phyloP scores from a whole-genome alignment of 2,888 invertebrate genomes.

The Luffia ferchaultella region DNA sequence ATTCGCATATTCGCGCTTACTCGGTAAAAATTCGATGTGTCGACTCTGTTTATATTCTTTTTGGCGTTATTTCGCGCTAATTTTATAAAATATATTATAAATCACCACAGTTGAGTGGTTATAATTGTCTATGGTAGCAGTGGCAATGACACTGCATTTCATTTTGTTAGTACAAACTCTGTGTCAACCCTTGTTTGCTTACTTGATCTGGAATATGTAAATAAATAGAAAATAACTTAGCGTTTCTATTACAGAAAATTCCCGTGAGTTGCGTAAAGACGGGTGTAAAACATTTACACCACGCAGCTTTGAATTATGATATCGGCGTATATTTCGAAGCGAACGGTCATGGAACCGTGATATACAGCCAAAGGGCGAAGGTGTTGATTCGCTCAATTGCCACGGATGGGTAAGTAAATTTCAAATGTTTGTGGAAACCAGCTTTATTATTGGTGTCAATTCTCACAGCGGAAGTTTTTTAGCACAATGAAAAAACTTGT shows the following conservation, averaged over 20 bases:
- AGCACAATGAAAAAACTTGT: no score
- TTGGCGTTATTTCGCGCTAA: no score
- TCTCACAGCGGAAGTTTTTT: no score
- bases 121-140: no score
- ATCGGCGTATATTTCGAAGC: conserved; percentile 99
- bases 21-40: background rate
- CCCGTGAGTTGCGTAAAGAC: conserved; percentile 93
- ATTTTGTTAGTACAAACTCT: no score
- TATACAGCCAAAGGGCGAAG: conserved; percentile 79
- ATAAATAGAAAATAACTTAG: no score
- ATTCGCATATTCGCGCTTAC: background rate
- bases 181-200: no score
- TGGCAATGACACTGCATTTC: no score
- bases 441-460: no score
- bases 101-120: no score
- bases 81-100: no score
- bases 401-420: conserved; percentile 37
- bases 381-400: conserved; percentile 58
- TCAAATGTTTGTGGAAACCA: background rate
- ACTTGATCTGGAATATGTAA: no score
- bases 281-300: conserved; percentile 96
- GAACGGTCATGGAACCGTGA: conserved; percentile 97
- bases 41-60: background rate
- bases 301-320: conserved; percentile 89
- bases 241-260: conserved; percentile 79